These are phyloP conservation scores for Bombylius discolor DNA, from an alignment of 2,888 invertebrate species.

Conservation along the genomic window DNA sequence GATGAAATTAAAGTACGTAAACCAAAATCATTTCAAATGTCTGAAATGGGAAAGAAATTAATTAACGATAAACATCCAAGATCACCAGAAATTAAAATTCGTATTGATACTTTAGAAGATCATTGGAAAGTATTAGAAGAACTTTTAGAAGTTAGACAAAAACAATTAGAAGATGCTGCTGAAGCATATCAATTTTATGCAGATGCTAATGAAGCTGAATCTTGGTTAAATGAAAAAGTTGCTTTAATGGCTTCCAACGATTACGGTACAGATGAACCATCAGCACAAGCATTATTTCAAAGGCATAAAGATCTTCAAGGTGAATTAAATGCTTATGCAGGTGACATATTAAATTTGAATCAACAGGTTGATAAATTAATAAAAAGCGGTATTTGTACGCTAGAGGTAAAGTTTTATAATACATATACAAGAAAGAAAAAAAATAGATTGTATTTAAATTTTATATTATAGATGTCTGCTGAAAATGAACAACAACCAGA, in stretches of 20 bases:
- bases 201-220: conserved; percentile 95
- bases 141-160: conserved; percentile 57
- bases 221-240: conserved; percentile 93
- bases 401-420: conserved; percentile 21
- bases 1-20: conserved; percentile 69
- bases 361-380: conserved; percentile 65
- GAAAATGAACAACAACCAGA: conserved; percentile 49
- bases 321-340: conserved; percentile 76
- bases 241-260: conserved; percentile 80
- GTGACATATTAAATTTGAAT: conserved; percentile 71
- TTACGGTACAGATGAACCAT: conserved; percentile 84
- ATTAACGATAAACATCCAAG: conserved; percentile 73
- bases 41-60: conserved; percentile 53
- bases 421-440: not conserved
- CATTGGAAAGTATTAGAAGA: conserved; percentile 86
- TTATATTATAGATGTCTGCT: conserved; percentile 36
- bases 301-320: conserved; percentile 78
- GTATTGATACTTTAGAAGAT: conserved; percentile 63
- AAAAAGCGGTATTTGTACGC: conserved; percentile 54
- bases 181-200: conserved; percentile 96
- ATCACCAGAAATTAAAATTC: conserved; percentile 64
- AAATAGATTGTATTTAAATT: conserved; percentile 16
- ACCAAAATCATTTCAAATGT: conserved; percentile 56
- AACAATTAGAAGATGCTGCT: conserved; percentile 71
- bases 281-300: conserved; percentile 75